Base-by-base conservation (phyloP, 2,888 invertebrate species). In the Ligdia adustata region DNA sequence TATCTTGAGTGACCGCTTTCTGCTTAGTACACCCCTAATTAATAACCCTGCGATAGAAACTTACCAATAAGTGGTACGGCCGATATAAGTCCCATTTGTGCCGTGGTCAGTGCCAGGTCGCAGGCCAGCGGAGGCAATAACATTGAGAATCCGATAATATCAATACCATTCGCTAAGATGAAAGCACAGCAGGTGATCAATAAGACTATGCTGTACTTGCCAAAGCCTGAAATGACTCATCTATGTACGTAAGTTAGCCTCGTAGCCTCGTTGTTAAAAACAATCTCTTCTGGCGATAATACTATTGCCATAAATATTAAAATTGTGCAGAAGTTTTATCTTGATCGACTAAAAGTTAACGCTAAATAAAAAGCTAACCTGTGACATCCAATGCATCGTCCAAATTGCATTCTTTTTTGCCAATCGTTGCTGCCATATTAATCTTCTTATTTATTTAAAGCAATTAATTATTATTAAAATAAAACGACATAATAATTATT, bases 51-150 rank as follows among this genome's bases (percentile, higher is more conserved):
- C 1, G 9, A 5, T 2, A 31, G 7, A 9, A 7, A 5, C 61
- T 67, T 51, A 84, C 86, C 86, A 44, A 86, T 73, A 1, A 87
- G 66, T 1, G 87, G 87, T 3, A 80, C 58, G 12, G 87, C 83
- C 3, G 86, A 80, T 9, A 95, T 82, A 45, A 92, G 72, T 0
- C 94, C 95, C 64, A 94, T 93, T 62, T 94, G 91, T 0, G 86
- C 70, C 0, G 93, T 93, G 3, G 88, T 81, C 26, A 95, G 84
- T 0, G 81, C 60, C 54, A 95, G 83, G 65, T 95, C 95, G 66
- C 94, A 95, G 34, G 93, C 92, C 13, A 93, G 92, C 0, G 93
- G 92, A 0, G 95, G 94, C 58, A 95, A 79, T 26, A 93, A 64
- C 47, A 86, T 80, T n/a, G 85, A 85, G 60, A 85, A 76, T 0